These are phyloP conservation scores for Rhinichthys osculus DNA, from an alignment of 2,797 vertebrate genomes.

Conservation along the genomic window DNA sequence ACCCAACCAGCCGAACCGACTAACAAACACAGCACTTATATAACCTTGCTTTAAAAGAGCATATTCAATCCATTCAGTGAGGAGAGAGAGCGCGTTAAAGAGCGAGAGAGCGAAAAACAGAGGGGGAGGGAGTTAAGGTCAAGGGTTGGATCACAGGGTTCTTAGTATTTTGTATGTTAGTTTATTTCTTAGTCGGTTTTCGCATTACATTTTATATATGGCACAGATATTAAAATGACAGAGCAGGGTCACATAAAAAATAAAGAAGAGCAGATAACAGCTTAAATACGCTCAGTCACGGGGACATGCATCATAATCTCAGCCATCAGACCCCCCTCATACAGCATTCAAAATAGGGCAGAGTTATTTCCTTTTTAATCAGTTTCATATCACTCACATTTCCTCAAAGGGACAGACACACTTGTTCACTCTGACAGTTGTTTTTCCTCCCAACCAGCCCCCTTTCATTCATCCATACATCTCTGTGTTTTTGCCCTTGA, in stretches of 20 bases:
- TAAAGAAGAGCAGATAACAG: constrained; percentile 17
- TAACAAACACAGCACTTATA: constrained; percentile 10
- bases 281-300: constrained; percentile 12
- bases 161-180: not conserved
- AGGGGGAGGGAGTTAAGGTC: constrained; percentile 62
- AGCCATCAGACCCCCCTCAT: constrained; percentile 13
- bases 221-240: not conserved
- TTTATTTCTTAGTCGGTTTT: not conserved
- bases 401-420: constrained; percentile 32
- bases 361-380: constrained; percentile 36
- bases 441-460: constrained; percentile 13
- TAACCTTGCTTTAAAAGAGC: constrained; percentile 26
- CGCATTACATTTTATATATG: not conserved
- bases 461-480: constrained; percentile 45
- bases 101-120: not conserved
- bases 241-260: constrained; percentile 31
- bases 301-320: constrained; percentile 38
- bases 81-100: not conserved
- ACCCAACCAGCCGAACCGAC: not conserved
- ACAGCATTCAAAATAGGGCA: constrained; percentile 22
- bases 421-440: constrained; percentile 56
- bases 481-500: constrained; percentile 50
- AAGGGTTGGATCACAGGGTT: not conserved
- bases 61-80: constrained; percentile 23
- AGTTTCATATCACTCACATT: constrained; percentile 50